These are phyloP conservation scores for Spinus olivaceus DNA, from an alignment of 2,797 vertebrate species.

Conservation along the genomic window DNA sequence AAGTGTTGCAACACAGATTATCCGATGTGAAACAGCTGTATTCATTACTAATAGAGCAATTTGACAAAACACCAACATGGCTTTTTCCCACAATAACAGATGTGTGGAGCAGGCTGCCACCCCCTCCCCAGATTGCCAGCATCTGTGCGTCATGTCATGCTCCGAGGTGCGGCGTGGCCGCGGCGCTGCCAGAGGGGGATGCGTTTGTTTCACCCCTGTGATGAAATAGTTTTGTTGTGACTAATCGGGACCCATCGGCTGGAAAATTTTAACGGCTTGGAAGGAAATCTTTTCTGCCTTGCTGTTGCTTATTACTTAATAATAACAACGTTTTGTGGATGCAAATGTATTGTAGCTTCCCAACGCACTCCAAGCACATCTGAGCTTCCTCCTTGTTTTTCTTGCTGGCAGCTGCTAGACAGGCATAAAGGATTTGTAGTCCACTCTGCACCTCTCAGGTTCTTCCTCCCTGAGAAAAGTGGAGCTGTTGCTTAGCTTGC, in stretches of 20 bases:
- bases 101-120: slow-evolving; percentile 28
- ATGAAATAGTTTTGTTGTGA: slow-evolving; percentile 55
- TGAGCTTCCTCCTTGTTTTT: background rate
- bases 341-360: background rate
- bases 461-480: background rate
- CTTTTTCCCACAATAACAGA: slow-evolving; percentile 56
- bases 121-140: slow-evolving; percentile 15
- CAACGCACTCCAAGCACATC: background rate
- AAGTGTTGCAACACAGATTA: slow-evolving; percentile 55
- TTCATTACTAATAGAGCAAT: slow-evolving; percentile 68
- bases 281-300: slow-evolving; percentile 16
- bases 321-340: background rate
- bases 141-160: slow-evolving; percentile 42
- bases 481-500: background rate
- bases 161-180: slow-evolving; percentile 33
- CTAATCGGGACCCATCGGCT: slow-evolving; percentile 13
- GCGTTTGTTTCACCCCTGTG: background rate
- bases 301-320: background rate
- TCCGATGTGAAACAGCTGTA: slow-evolving; percentile 66
- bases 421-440: background rate
- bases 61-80: slow-evolving; percentile 59
- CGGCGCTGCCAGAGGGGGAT: background rate
- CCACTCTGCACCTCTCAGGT: background rate
- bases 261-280: slow-evolving; percentile 41
- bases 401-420: background rate